Evolutionary conservation across 1,140 invertebrate genomes (phyloP).

Genomic region (Sycophila sp.): DNA sequence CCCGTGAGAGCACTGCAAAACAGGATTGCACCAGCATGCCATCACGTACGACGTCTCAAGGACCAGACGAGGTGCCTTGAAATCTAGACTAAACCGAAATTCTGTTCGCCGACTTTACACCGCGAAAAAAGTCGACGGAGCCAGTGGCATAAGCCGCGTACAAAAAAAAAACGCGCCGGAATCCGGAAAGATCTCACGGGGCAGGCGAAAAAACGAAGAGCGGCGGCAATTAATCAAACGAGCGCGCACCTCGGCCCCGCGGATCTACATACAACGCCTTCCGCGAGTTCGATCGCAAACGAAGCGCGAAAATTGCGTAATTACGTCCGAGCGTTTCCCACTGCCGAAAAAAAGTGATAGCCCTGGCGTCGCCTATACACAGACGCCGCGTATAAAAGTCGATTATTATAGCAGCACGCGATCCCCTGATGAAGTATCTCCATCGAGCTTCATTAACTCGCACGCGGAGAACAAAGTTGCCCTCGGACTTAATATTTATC

Average conservation of each 20-base stretch:
- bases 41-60: neutral
- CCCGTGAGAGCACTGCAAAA: too few relatives aligned
- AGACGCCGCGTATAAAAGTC: neutral
- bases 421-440: neutral
- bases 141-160: too few relatives aligned
- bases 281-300: neutral
- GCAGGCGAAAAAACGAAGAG: too few relatives aligned
- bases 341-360: too few relatives aligned
- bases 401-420: conserved; percentile 1
- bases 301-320: neutral
- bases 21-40: neutral
- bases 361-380: neutral
- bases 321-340: too few relatives aligned
- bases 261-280: neutral
- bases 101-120: too few relatives aligned
- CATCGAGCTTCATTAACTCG: conserved; percentile 3
- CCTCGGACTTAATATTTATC: neutral
- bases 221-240: neutral
- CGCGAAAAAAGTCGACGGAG: too few relatives aligned
- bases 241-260: neutral
- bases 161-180: too few relatives aligned
- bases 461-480: neutral
- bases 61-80: neutral
- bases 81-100: neutral
- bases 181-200: too few relatives aligned